Evolutionary conservation across 2,888 invertebrate genomes (phyloP).

Genomic region (Eupeodes latifasciatus): DNA sequence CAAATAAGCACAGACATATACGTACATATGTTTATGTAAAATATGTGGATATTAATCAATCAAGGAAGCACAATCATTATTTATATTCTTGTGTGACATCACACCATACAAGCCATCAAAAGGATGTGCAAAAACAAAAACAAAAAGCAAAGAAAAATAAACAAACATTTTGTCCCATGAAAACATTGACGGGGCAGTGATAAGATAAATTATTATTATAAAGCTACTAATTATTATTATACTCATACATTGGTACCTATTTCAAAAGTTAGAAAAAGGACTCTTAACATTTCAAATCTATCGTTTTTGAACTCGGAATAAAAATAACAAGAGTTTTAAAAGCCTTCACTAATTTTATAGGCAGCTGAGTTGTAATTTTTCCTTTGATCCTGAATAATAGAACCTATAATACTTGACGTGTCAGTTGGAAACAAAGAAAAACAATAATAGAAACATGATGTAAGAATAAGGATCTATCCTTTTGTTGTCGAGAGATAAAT

Average conservation of each 20-base stretch:
- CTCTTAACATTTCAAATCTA: slow-evolving; percentile 18
- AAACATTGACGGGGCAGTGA: background rate
- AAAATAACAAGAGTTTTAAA: slow-evolving; percentile 36
- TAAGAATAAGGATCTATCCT: slow-evolving; percentile 36
- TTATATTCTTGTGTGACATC: slow-evolving; percentile 52
- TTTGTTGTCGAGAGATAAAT: slow-evolving; percentile 43
- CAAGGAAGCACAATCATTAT: slow-evolving; percentile 59
- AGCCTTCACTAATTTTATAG: background rate
- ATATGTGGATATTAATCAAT: slow-evolving; percentile 7
- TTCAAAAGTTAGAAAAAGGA: background rate
- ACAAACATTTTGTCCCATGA: slow-evolving; percentile 1
- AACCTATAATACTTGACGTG: slow-evolving; percentile 34
- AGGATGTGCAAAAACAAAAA: slow-evolving; percentile 54
- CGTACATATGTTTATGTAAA: background rate
- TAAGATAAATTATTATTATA: slow-evolving; percentile 54
- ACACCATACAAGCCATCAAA: slow-evolving; percentile 41
- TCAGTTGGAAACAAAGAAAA: slow-evolving; percentile 54
- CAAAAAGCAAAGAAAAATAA: slow-evolving; percentile 31
- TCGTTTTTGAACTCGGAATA: background rate
- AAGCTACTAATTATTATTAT: slow-evolving; percentile 12
- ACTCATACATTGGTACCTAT: background rate
- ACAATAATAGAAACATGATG: slow-evolving; percentile 58
- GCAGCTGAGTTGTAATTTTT: slow-evolving; percentile 58
- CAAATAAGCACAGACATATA: background rate
- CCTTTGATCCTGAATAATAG: slow-evolving; percentile 50